Evolutionary conservation across 2,888 invertebrate species (phyloP), one percentile per base, ranked within the genome.

Genomic region (Euplexia lucipara): DNA sequence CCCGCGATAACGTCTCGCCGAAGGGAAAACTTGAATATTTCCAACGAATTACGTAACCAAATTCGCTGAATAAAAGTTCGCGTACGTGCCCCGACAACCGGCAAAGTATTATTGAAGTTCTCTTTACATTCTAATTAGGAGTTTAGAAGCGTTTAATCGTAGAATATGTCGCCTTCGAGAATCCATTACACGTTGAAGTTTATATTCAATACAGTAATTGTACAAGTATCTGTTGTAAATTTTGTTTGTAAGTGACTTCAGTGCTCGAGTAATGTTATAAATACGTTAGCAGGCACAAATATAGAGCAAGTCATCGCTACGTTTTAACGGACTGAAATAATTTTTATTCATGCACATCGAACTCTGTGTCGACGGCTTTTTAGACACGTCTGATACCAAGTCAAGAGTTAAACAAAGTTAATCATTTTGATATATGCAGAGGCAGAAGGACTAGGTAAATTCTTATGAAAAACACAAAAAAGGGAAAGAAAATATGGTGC

Each of bases 21-120:
- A 92, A 93, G 90, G 92, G 93, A 92, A 92, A 93, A 93, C 92
- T 92, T 91, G 92, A 93, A 93, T 92, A 93, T 94, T 92, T 92
- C 88, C 90, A 90, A 88, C 83, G 91, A 92, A 94, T 93, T 92
- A 93, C 90, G 88, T 90, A 92, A 90, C 91, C 89, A 88, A 92
- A 92, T 91, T 91, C 88, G 86, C 84, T 83, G 88, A 90, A 92
- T 91, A 91, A 91, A 93, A 92, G 90, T 93, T 91, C 84, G 74
- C 88, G 89, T 90, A 91, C 91, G 91, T 92, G 90, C 88, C 86
- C 83, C 86, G 86, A 91, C 89, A 88, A 90, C 88, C 86, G 87
- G 86, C 85, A 86, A 90, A 90, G 91, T 90, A 90, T 91, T 91
- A 90, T 88, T 88, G 83, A 88, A 90, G 86, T 88, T 88, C 82